Evolutionary conservation across 2,797 vertebrate genomes (phyloP).

Genomic region (Leptatherina wallacei): DNA sequence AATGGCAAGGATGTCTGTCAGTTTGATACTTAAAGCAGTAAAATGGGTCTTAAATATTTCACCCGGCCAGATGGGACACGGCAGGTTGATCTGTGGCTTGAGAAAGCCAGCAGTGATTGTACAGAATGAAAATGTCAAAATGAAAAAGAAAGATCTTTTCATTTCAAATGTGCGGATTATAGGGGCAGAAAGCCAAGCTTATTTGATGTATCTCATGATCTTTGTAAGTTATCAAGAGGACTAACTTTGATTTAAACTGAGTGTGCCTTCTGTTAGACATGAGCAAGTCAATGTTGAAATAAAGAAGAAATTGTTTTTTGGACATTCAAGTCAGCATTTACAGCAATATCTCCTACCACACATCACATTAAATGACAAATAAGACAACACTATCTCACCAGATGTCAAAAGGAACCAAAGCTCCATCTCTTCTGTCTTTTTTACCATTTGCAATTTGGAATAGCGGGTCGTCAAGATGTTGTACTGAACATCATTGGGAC

Average conservation of each 20-base stretch:
- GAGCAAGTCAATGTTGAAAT: slow-evolving; percentile 13
- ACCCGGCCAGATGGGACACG: slow-evolving; percentile 31
- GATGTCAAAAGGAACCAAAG: slow-evolving; percentile 54
- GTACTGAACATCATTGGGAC: slow-evolving; percentile 55
- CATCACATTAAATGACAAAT: slow-evolving; percentile 57
- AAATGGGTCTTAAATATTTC: slow-evolving; percentile 39
- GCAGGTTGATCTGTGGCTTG: slow-evolving; percentile 21
- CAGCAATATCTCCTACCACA: slow-evolving; percentile 15
- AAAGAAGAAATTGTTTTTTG: slow-evolving; percentile 12
- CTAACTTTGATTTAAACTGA: slow-evolving; percentile 29
- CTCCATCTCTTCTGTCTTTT: slow-evolving; percentile 56
- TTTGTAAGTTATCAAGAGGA: slow-evolving; percentile 20
- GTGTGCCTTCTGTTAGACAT: slow-evolving; percentile 1
- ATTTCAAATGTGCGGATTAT: slow-evolving; percentile 23
- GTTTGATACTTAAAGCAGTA: slow-evolving; percentile 30
- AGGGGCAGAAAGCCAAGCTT: slow-evolving; percentile 23
- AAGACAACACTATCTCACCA: slow-evolving; percentile 54
- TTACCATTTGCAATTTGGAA: slow-evolving; percentile 71
- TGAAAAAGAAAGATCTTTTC: slow-evolving; percentile 9
- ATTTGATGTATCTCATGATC: slow-evolving; percentile 10
- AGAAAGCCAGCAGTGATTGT: slow-evolving; percentile 18
- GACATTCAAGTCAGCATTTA: slow-evolving; percentile 39
- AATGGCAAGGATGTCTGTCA: slow-evolving; percentile 22
- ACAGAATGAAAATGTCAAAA: slow-evolving; percentile 32
- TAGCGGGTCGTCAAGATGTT: slow-evolving; percentile 42